Percentiles rank a stretch among this genome's conserved stretches.
These are phyloP conservation scores for Drosophila diplacantha DNA, from an alignment of 2,888 invertebrate species.

Conservation along the genomic window DNA sequence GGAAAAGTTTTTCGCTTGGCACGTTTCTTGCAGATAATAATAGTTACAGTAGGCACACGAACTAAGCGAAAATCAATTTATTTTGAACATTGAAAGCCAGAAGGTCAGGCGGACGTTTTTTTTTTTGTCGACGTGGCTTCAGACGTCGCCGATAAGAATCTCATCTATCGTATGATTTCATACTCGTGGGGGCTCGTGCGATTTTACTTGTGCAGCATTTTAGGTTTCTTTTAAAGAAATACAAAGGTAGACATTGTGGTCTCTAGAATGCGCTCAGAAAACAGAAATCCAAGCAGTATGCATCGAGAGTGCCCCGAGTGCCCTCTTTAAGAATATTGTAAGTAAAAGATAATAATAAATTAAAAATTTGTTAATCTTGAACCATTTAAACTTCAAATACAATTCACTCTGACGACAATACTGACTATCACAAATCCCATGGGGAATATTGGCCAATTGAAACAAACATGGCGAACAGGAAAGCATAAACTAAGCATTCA, in stretches of 20 bases:
- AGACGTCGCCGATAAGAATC: constrained; percentile 24
- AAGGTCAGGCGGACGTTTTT: constrained; percentile 6
- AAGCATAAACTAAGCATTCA: too few relatives aligned
- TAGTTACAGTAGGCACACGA: constrained; percentile 12
- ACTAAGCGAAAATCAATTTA: not conserved
- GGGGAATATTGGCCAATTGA: constrained; percentile 6
- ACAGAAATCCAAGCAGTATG: constrained; percentile 10
- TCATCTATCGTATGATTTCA: constrained; percentile 17
- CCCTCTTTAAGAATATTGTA: not conserved
- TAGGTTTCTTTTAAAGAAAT: not conserved
- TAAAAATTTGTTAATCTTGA: not conserved
- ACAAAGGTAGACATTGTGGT: not conserved
- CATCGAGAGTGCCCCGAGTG: not conserved
- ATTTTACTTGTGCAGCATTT: not conserved
- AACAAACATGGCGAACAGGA: not conserved
- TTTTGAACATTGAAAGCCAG: not conserved
- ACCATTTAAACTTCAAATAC: not conserved
- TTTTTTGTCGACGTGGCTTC: constrained; percentile 13
- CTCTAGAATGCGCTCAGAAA: not conserved
- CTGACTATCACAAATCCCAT: not conserved
- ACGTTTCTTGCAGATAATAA: constrained; percentile 44
- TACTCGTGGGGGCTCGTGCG: constrained; percentile 8
- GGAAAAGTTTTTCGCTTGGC: constrained; percentile 36
- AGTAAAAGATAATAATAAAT: not conserved
- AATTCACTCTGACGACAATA: not conserved